Conservation (phyloP, 2,888 invertebrate species). For the Athrips mouffetella region DNA sequence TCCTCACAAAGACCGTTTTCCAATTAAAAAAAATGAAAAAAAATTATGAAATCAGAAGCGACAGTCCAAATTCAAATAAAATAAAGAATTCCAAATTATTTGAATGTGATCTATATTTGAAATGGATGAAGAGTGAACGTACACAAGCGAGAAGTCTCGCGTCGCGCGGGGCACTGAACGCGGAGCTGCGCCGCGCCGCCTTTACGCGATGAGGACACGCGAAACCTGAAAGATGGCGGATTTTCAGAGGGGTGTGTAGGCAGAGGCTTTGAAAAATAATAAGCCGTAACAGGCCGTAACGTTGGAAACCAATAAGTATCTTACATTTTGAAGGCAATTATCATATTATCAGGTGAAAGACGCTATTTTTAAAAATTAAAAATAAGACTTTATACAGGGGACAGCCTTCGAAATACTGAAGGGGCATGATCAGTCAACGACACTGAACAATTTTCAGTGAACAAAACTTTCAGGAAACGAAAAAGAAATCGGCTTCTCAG, state of each 20-base stretch:
- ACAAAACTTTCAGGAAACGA: too few relatives aligned
- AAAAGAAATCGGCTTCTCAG: too few relatives aligned
- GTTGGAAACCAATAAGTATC: too few relatives aligned
- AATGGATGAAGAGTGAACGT: neutral
- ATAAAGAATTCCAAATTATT: neutral
- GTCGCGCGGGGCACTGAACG: conserved; percentile 22
- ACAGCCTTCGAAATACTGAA: too few relatives aligned
- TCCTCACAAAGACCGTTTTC: neutral
- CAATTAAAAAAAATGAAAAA: neutral
- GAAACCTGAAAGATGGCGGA: conserved; percentile 11
- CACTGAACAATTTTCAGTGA: too few relatives aligned
- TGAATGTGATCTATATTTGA: neutral
- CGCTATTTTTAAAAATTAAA: too few relatives aligned
- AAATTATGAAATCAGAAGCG: neutral
- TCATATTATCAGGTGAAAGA: too few relatives aligned
- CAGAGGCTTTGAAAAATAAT: too few relatives aligned
- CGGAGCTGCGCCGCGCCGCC: conserved; percentile 17
- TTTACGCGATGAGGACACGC: conserved; percentile 8
- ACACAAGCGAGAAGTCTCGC: conserved; percentile 10
- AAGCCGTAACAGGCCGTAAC: too few relatives aligned
- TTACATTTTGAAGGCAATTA: too few relatives aligned
- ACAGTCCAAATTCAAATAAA: neutral
- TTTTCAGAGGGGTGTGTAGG: neutral
- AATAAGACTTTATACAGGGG: too few relatives aligned
- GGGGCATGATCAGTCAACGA: too few relatives aligned